Percentiles rank a stretch among this genome's conserved stretches.
Conservation (phyloP, 1,140 invertebrate genomes). For the Papilio xuthus region DNA sequence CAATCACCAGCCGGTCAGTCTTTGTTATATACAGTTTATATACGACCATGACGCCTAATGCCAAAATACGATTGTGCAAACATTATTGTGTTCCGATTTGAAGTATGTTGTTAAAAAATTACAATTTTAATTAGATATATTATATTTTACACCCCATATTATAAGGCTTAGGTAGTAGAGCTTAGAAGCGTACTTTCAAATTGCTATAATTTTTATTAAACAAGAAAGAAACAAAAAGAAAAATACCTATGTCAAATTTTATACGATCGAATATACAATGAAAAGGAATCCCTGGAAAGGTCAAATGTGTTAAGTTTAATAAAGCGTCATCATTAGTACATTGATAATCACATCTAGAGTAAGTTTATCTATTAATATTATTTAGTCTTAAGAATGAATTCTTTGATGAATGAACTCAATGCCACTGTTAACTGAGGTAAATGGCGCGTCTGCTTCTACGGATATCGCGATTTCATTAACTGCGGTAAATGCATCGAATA, state of each 20-base stretch:
- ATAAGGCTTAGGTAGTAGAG: too few relatives aligned
- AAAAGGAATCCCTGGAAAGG: too few relatives aligned
- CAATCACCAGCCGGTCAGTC: neutral
- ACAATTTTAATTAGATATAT: neutral
- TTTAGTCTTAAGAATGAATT: neutral
- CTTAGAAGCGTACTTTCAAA: too few relatives aligned
- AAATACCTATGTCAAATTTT: too few relatives aligned
- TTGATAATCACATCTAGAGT: too few relatives aligned
- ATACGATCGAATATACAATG: too few relatives aligned
- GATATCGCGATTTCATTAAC: neutral
- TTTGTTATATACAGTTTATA: neutral
- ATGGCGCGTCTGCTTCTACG: neutral
- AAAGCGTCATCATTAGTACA: too few relatives aligned
- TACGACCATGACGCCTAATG: neutral
- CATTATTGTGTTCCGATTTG: neutral
- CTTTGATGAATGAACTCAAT: conserved; percentile 16
- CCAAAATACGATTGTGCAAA: neutral
- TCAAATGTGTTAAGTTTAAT: too few relatives aligned
- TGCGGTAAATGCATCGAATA: conserved; percentile 32
- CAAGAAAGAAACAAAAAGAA: too few relatives aligned
- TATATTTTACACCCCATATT: too few relatives aligned
- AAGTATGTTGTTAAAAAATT: neutral
- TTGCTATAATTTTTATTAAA: too few relatives aligned
- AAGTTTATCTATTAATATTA: too few relatives aligned
- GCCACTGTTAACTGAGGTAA: neutral